Evolutionary conservation across 2,888 invertebrate species (phyloP), one percentile per base, ranked within the genome.

Genomic region (Drosophila koepferae): DNA sequence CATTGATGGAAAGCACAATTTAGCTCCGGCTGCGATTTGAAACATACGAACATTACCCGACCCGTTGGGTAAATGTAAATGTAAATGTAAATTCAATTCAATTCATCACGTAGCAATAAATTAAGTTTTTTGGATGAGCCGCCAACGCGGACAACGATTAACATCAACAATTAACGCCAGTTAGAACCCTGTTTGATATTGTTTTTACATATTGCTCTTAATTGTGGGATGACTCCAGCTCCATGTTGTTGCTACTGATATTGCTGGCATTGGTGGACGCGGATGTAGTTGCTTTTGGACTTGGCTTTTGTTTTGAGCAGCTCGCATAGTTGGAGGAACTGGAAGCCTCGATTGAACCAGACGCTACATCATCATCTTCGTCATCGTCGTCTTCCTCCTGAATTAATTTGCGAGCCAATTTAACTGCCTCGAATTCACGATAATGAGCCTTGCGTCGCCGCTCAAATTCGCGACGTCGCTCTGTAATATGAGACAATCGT

Each of bases 381-480:
- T 95, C 97, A 0, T 97, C 97, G 2, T 97, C 97, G 36, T 97
- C 97, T 67, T 98, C 98, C 91, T 98, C 97, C 81, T 97, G 96
- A 94, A 99, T 95, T 79, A 99, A 94, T 93, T 98, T 97, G 84
- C 98, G 95, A 31, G 99, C 98, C 90, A 98, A 93, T 93, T 98
- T 97, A 9, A 99, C 96, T 0, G 98, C 99, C 93, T 98, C 96
- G 93, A 97, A 99, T 93, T 99, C 99, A 93, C 99, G 98, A 93
- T 99, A 99, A 91, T 99, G 99, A 87, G 97, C 96, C 94, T 98
- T 99, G 74, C 99, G 95, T 92, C 98, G 99, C 82, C 96, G 95
- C 93, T 99, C 98, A 91, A 99, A 99, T 73, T 96, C 96, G 89
- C 95, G 94, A 87, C 96, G 95, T 88, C 95, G 95, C 82, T 94